Base-by-base conservation (phyloP, 2,888 invertebrate species). In the Cataglyphis albicans region DNA sequence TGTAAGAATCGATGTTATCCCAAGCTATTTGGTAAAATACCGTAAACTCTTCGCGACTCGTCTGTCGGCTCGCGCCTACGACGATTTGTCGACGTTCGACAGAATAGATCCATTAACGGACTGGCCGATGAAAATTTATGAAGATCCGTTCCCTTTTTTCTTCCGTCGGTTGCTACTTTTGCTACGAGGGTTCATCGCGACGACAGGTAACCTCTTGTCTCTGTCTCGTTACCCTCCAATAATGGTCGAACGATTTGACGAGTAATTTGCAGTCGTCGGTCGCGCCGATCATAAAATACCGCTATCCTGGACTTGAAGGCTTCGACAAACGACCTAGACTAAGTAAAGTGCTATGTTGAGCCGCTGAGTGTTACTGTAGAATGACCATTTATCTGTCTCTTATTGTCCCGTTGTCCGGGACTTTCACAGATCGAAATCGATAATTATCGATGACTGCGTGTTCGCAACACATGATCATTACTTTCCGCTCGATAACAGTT, bases 61-160 rank as follows among this genome's bases (percentile, higher is more conserved):
- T 83, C 78, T 59, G 78, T 61, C 81, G 84, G 84, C 82, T 87
- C 88, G 87, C 87, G 84, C 80, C 63, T 61, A 81, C 29, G 82
- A 82, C 86, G 83, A 89, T 89, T 85, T 70, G 75, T 82, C 78
- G 35, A 84, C 76, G 72, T 88, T 90, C 89, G 90, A 92, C 91
- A 91, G 90, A 83, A 87, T 91, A 91, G 82, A 88, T 92, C 92
- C 92, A 92, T 92, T 92, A 92, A 90, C 84, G 81, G 73, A 74
- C 75, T 59, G 55, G n/a, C 57, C 72, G 64, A 55, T 41, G 72
- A 73, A 65, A 73, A 88, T 90, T 90, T 90, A 90, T 78, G 86
- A 73, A 65, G 64, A 61, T 80, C 70, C 67, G 70, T 84, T 84
- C 78, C 59, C 57, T 65, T 82, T 59, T 83, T 74, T 70, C 29